Evolutionary conservation across 2,113 vertebrate genomes (phyloP).

Genomic region (Heterotilapia buettikoferi): DNA sequence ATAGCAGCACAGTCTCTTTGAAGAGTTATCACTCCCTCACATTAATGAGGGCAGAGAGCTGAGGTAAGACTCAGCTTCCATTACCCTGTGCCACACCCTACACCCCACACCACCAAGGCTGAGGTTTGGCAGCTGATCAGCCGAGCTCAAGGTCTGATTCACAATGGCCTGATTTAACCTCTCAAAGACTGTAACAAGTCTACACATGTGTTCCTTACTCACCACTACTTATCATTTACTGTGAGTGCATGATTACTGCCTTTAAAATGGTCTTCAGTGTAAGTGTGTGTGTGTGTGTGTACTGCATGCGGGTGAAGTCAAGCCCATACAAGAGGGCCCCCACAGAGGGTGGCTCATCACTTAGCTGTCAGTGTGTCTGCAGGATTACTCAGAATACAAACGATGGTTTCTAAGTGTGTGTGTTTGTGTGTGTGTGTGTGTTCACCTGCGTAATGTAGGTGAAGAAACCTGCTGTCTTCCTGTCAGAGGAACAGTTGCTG

Average conservation of each 20-base stretch:
- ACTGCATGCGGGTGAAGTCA: not conserved
- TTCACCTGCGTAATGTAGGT: constrained; percentile 91
- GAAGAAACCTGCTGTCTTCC: constrained; percentile 91
- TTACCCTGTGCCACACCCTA: constrained; percentile 38
- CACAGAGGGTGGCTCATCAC: not conserved
- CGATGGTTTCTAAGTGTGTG: not conserved
- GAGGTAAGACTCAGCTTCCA: constrained; percentile 48
- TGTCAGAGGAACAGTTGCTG: constrained; percentile 71
- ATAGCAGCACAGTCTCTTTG: constrained; percentile 49
- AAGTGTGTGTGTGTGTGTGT: not conserved
- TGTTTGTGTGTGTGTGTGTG: not conserved
- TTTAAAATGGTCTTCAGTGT: not conserved
- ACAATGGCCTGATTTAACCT: constrained; percentile 52
- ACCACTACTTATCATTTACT: constrained; percentile 27
- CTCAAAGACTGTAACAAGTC: constrained; percentile 23
- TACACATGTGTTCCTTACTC: constrained; percentile 42
- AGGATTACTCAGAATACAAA: not conserved
- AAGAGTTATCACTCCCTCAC: constrained; percentile 60
- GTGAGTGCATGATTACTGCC: constrained; percentile 10
- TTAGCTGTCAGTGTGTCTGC: not conserved
- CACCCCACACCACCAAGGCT: constrained; percentile 20
- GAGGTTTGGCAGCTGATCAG: constrained; percentile 55
- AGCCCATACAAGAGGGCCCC: constrained; percentile 9
- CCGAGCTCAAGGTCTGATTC: constrained; percentile 44
- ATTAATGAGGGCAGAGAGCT: constrained; percentile 57